Conservation (phyloP, 2,888 invertebrate genomes). For the Endomychus coccineus region DNA sequence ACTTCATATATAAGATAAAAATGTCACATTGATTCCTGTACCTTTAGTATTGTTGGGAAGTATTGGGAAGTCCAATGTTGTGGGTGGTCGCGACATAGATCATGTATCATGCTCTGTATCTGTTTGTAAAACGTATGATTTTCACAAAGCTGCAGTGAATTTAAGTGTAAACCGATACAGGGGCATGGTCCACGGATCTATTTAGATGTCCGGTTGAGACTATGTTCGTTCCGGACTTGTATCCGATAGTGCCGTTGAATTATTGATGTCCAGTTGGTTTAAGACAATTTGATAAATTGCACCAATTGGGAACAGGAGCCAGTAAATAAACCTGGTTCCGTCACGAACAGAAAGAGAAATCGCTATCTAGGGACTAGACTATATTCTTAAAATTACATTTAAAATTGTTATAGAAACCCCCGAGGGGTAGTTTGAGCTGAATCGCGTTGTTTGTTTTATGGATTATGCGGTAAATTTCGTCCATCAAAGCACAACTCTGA, state of each 20-base stretch:
- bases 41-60: too few species aligned
- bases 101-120: too few species aligned
- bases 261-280: slow-evolving; percentile 40
- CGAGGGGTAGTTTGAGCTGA: slow-evolving; percentile 25
- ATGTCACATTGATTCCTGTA: too few species aligned
- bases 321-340: slow-evolving; percentile 37
- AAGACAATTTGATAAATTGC: slow-evolving; percentile 42
- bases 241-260: slow-evolving; percentile 36
- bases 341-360: slow-evolving; percentile 38
- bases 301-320: slow-evolving; percentile 39
- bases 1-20: too few species aligned
- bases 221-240: slow-evolving; percentile 28
- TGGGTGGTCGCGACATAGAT: too few species aligned
- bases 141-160: too few species aligned
- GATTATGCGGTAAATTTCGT: slow-evolving; percentile 34
- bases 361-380: slow-evolving; percentile 34
- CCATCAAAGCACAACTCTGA: slow-evolving; percentile 26
- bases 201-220: slow-evolving; percentile 30
- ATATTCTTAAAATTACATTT: slow-evolving; percentile 40
- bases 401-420: slow-evolving; percentile 34
- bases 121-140: too few species aligned
- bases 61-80: too few species aligned
- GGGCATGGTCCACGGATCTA: slow-evolving; percentile 17
- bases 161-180: too few species aligned
- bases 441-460: slow-evolving; percentile 36